Conservation (phyloP, 2,113 vertebrate genomes). For the Sorex fumeus region DNA sequence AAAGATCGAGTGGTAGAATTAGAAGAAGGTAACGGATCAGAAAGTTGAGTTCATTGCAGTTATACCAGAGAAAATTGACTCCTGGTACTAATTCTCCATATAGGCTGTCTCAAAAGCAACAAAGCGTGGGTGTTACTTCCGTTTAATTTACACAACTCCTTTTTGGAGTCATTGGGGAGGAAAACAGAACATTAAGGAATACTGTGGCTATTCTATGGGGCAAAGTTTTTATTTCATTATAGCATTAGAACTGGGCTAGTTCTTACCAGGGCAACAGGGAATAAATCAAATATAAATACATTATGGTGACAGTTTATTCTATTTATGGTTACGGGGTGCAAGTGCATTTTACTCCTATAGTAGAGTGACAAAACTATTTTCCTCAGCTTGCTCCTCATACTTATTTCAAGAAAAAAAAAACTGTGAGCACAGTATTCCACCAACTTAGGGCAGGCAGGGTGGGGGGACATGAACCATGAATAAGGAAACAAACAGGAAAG, state of each 20-base stretch:
- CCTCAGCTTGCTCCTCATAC: slow-evolving; percentile 12
- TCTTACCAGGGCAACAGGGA: slow-evolving; percentile 24
- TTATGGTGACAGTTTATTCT: slow-evolving; percentile 30
- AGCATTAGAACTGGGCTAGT: slow-evolving; percentile 53
- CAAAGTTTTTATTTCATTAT: slow-evolving; percentile 60
- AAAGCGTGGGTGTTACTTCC: no score
- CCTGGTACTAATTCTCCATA: background rate
- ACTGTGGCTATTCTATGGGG: background rate
- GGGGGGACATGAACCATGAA: slow-evolving; percentile 27
- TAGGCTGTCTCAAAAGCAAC: background rate
- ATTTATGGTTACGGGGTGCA: background rate
- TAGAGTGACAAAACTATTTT: slow-evolving; percentile 56
- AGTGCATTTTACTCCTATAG: slow-evolving; percentile 31
- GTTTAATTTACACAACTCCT: background rate
- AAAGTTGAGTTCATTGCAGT: background rate
- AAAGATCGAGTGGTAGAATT: slow-evolving; percentile 32
- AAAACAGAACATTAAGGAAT: slow-evolving; percentile 58
- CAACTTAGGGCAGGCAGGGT: slow-evolving; percentile 35
- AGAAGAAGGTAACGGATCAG: background rate
- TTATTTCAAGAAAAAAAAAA: slow-evolving; percentile 62
- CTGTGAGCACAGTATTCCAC: slow-evolving; percentile 39
- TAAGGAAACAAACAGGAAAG: slow-evolving; percentile 79
- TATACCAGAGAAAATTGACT: slow-evolving; percentile 28
- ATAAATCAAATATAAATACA: slow-evolving; percentile 52
- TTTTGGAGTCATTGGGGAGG: background rate